Evolutionary conservation across 2,797 vertebrate genomes (phyloP).

Genomic region (Scleropages formosus): DNA sequence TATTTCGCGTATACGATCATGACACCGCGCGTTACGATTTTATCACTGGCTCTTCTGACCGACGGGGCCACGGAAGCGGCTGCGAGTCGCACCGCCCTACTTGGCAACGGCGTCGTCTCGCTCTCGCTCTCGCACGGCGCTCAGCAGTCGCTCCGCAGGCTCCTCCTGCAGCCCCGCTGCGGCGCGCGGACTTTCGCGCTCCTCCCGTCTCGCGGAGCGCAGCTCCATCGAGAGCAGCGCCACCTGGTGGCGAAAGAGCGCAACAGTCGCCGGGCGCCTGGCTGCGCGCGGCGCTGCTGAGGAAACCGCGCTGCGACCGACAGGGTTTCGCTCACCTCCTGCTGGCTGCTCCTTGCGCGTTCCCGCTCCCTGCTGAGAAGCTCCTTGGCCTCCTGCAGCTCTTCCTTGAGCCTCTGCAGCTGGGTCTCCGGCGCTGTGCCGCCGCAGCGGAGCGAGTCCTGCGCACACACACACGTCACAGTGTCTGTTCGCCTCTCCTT

Average conservation of each 20-base stretch:
- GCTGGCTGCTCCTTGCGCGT: not conserved
- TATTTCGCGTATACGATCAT: too few relatives aligned
- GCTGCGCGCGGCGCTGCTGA: too few relatives aligned
- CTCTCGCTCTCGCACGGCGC: not conserved
- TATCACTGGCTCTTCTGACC: not conserved
- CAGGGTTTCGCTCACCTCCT: not conserved
- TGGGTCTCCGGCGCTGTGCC: conserved; percentile 17
- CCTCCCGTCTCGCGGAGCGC: not conserved
- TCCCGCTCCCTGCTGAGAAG: conserved; percentile 15
- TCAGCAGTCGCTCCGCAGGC: conserved; percentile 15
- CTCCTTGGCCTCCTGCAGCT: conserved; percentile 6
- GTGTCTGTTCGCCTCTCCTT: not conserved
- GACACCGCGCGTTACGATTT: too few relatives aligned
- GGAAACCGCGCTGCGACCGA: not conserved
- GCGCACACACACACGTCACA: not conserved
- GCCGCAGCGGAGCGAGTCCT: not conserved
- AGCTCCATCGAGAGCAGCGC: conserved; percentile 21
- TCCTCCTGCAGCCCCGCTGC: conserved; percentile 6
- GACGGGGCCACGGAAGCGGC: not conserved
- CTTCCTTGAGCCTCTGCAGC: not conserved
- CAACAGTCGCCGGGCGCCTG: not conserved
- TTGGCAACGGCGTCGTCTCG: conserved; percentile 13
- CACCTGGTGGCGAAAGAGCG: conserved; percentile 8
- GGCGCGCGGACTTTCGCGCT: not conserved
- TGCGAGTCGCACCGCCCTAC: not conserved